Percentiles rank a stretch among this genome's conserved stretches.
Evolutionary conservation across 2,113 vertebrate species (phyloP).

Genomic region (Phyllostomus discolor): DNA sequence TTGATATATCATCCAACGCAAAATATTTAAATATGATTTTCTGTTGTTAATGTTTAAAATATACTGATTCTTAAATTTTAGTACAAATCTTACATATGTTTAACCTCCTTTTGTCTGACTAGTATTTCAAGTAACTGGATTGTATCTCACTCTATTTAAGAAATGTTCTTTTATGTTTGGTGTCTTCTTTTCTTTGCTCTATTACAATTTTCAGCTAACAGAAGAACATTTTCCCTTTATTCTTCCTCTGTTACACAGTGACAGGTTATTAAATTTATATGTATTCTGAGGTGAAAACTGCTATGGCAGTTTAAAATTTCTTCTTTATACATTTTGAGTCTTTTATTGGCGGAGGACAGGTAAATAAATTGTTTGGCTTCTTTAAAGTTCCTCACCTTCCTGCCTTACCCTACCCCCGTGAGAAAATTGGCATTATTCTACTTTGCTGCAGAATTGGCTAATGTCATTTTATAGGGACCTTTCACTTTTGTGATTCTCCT

Average conservation of each 20-base stretch:
- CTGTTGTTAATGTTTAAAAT: conserved; percentile 34
- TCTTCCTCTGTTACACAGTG: neutral
- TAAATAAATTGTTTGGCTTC: conserved; percentile 21
- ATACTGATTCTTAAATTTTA: conserved; percentile 21
- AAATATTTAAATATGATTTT: conserved; percentile 19
- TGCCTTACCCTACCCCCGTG: neutral
- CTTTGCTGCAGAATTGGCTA: conserved; percentile 58
- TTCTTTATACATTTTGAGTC: neutral
- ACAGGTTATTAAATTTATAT: conserved; percentile 23
- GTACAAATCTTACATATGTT: neutral
- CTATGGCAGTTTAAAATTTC: neutral
- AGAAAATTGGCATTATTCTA: conserved; percentile 46
- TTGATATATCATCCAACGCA: neutral
- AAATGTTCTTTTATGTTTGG: conserved; percentile 34
- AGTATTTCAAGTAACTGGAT: conserved; percentile 29
- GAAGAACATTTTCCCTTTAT: conserved; percentile 17
- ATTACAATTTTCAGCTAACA: conserved; percentile 36
- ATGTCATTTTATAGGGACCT: conserved; percentile 68
- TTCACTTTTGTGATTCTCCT: conserved; percentile 73
- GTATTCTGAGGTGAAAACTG: conserved; percentile 24
- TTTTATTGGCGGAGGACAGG: neutral
- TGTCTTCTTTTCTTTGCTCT: conserved; percentile 19
- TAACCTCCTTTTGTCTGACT: conserved; percentile 38
- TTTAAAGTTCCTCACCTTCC: neutral
- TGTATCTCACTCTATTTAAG: neutral